Evolutionary conservation across 2,113 vertebrate genomes (phyloP), one percentile per base, ranked within the genome.

Genomic region (Dasyprocta punctata): DNA sequence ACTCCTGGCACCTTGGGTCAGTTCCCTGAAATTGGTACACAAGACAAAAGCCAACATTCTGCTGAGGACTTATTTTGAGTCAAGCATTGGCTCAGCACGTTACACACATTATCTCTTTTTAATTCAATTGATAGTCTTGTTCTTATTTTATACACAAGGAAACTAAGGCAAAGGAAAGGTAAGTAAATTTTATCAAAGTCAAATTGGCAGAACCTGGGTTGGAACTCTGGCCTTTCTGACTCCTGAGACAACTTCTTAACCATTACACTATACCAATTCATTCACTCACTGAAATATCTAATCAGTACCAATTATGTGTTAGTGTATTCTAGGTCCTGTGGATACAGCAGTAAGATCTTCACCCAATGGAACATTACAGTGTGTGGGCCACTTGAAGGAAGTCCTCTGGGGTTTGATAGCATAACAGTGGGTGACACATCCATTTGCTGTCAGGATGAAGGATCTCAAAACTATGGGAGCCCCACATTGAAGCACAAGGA

Each of bases 21-120:
- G 22, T 83, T 86, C 47, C 60, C 38, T 92, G 19, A 75, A 80
- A 24, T 95, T 86, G n/a, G 14, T 80, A 54, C 75, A 87, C 30
- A 95, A 91, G 71, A n/a, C 52, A 36, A 91, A 86, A 86, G 30
- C 36, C 77, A 86, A 86, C 60, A 88, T 92, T 93, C 90, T 94
- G 84, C 49, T 85, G 67, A 86, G 52, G 38, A 73, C 28, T 90
- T 92, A n/a, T 20, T 47, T 84, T 78, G 60, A 54, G 38, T 56
- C 86, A 90, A 49, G 7, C 24, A 54, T 65, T 84, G 60, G 36
- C 36, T 81, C 84, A 85, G 12, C 38, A 22, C 5, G 33, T 71
- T 67, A 54, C 3, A 8, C 47, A 5, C 69, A 54, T 85, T 73
- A 30, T 91, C 77, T 84, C 56, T 92, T 89, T 44, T 89, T 41